Evolutionary conservation across 2,888 invertebrate genomes (phyloP).

Genomic region (Sialis lutaria): DNA sequence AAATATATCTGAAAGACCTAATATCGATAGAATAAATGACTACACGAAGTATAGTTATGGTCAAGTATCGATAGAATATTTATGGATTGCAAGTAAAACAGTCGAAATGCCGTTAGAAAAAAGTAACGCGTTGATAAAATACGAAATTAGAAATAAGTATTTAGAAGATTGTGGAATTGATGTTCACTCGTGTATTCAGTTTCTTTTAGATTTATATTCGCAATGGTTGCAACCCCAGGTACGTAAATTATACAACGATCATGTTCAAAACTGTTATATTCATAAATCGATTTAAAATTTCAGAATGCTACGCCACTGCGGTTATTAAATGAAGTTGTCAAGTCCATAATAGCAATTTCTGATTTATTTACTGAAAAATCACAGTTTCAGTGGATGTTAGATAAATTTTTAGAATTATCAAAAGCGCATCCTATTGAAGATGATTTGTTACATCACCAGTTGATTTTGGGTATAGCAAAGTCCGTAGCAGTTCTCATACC

Average conservation of each 20-base stretch:
- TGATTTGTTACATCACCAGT: slow-evolving; percentile 55
- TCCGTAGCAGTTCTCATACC: slow-evolving; percentile 45
- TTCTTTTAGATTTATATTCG: slow-evolving; percentile 77
- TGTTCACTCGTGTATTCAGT: slow-evolving; percentile 81
- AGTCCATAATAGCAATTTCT: slow-evolving; percentile 52
- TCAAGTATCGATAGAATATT: slow-evolving; percentile 43
- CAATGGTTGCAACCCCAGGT: slow-evolving; percentile 49
- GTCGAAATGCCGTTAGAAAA: slow-evolving; percentile 28
- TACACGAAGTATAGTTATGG: slow-evolving; percentile 34
- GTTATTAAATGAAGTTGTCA: slow-evolving; percentile 36
- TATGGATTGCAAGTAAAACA: slow-evolving; percentile 37
- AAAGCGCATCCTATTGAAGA: slow-evolving; percentile 54
- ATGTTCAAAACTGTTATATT: not conserved
- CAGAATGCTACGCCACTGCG: slow-evolving; percentile 26
- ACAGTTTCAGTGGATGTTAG: slow-evolving; percentile 67
- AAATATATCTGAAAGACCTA: slow-evolving; percentile 38
- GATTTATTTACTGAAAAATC: slow-evolving; percentile 58
- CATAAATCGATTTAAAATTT: slow-evolving; percentile 10
- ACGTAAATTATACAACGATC: slow-evolving; percentile 11
- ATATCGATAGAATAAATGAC: slow-evolving; percentile 35
- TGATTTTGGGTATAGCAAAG: slow-evolving; percentile 49
- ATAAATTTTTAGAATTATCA: slow-evolving; percentile 45
- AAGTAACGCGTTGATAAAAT: slow-evolving; percentile 16
- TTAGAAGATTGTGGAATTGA: slow-evolving; percentile 52
- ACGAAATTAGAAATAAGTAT: slow-evolving; percentile 22